Percentiles rank a stretch among this genome's conserved stretches.
Evolutionary conservation across 2,113 vertebrate species (phyloP).

Genomic region (Pelobates fuscus): DNA sequence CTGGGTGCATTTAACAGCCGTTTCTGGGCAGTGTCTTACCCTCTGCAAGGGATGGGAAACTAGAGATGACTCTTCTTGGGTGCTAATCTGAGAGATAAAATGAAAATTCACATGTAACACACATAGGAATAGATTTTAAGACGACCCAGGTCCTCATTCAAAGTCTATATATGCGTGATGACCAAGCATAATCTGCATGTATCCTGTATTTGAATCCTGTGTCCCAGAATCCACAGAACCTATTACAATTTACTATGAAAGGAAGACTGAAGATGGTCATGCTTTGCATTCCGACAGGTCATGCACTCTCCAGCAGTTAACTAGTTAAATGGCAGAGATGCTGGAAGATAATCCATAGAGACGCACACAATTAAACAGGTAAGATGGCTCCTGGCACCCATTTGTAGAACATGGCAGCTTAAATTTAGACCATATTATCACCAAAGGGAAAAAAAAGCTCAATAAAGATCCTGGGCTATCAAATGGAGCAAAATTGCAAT

Average conservation of each 20-base stretch:
- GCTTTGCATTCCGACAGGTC: background rate
- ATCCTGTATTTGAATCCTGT: too few species aligned
- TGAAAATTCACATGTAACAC: slow-evolving; percentile 14
- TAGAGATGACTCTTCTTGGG: slow-evolving; percentile 46
- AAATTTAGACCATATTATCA: too few species aligned
- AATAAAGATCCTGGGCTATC: too few species aligned
- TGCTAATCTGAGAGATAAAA: slow-evolving; percentile 45
- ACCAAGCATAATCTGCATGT: too few species aligned
- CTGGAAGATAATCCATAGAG: background rate
- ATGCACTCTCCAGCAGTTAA: background rate
- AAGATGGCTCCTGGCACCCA: background rate
- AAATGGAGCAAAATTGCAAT: too few species aligned
- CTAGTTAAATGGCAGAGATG: slow-evolving; percentile 7
- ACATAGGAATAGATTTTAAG: background rate
- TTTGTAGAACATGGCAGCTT: too few species aligned
- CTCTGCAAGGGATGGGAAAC: slow-evolving; percentile 41
- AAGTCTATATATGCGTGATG: background rate
- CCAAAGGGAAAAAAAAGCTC: too few species aligned
- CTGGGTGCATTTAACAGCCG: background rate
- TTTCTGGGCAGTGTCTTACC: slow-evolving; percentile 39
- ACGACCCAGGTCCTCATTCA: background rate
- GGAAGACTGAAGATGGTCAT: background rate
- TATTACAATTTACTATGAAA: too few species aligned
- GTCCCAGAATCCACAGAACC: too few species aligned
- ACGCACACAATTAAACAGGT: background rate